phyloP scores from a whole-genome alignment of 2,888 invertebrate genomes.

The Vandiemenella viatica region DNA sequence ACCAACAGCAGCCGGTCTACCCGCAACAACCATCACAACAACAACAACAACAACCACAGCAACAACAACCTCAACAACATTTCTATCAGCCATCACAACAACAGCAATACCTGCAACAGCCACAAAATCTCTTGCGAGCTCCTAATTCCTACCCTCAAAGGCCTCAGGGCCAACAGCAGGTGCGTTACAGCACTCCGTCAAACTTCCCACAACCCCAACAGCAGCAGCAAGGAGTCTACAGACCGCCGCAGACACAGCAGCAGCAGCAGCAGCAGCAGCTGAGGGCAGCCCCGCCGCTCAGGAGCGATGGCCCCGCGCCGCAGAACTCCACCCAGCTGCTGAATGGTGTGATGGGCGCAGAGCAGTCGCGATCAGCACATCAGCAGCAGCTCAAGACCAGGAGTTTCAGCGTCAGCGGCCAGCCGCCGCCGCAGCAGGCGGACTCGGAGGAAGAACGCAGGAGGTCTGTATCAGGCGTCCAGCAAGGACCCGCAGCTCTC shows the following conservation, averaged over 20 bases:
- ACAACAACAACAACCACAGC: too few species aligned
- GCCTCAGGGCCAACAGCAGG: background rate
- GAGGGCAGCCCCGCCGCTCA: background rate
- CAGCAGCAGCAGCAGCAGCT: background rate
- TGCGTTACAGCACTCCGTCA: too few species aligned
- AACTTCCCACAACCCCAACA: background rate
- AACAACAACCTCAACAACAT: too few species aligned
- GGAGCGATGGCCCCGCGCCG: background rate
- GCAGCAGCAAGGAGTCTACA: background rate
- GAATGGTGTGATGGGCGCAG: slow-evolving; percentile 4
- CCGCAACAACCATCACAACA: too few species aligned
- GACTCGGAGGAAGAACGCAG: background rate
- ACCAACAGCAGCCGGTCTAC: too few species aligned
- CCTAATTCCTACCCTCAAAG: background rate
- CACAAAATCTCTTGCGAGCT: background rate
- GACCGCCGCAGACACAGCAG: background rate
- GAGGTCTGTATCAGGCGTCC: background rate
- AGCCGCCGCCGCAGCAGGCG: background rate
- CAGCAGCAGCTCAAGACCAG: background rate
- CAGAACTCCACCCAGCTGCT: background rate
- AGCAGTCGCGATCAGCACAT: background rate
- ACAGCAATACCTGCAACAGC: too few species aligned
- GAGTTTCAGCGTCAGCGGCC: background rate
- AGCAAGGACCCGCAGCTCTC: background rate
- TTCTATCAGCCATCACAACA: too few species aligned